Base-by-base conservation (phyloP, 2,113 vertebrate genomes). In the Murina feae region DNA sequence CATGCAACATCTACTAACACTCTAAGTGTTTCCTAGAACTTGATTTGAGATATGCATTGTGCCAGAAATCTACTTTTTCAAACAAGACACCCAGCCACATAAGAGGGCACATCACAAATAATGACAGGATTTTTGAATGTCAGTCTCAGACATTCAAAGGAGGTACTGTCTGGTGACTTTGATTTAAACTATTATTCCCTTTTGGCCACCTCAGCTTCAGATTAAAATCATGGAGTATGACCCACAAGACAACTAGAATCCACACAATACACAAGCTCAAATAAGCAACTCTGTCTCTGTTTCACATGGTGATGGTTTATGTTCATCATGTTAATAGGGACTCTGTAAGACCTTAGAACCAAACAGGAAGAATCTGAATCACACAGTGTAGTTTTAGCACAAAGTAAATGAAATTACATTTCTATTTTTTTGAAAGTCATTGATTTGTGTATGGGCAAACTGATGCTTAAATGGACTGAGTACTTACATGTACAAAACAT, bases 181-280 rank as follows among this genome's bases (percentile, higher is more conserved):
- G 51, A 25, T 65, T 90, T 13, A 87, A 68, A 95, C 55, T 68
- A 93, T n/a, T 69, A 71, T 86, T 94, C 30, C 17, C 91, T 53
- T 68, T 71, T 76, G 66, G 60, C 49, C 42, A 75, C 37, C 89
- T 47, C 65, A 58, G 66, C 25, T 53, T 95, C 72, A 92, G 39
- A 65, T 95, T 93, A 87, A 96, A 90, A 88, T 87, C 71, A 63
- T 3, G 1, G 25, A 83, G 68, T 76, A 20, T 91, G 79, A 86
- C 44, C 69, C n/a, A 7, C 12, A 53, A 92, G 44, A 47, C 35
- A 91, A 37, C 28, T 53, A 87, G 51, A 83, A 82, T 90, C 10
- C 32, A 78, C 23, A 63, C 13, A 53, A 35, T 23, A 37, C 2
- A 32, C 63, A 37, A 81, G 10, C 18, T 76, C 71, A 74, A 53